Evolutionary conservation across 2,797 vertebrate genomes (phyloP).

Genomic region (Myotis planiceps): DNA sequence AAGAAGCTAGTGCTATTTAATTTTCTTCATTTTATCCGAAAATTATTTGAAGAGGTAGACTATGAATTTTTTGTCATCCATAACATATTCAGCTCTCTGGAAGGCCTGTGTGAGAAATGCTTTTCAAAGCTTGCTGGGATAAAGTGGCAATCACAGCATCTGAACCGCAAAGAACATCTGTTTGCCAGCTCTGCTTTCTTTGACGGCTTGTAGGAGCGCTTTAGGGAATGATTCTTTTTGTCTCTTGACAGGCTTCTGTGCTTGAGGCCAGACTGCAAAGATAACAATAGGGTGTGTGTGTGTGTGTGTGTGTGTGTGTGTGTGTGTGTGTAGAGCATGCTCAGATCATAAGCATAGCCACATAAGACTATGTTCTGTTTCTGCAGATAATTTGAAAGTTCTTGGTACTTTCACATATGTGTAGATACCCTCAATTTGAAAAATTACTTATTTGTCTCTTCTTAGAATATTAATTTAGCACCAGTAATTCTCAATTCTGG

Average conservation of each 20-base stretch:
- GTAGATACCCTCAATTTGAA: constrained; percentile 5
- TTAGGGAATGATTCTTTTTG: constrained; percentile 67
- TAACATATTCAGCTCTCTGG: constrained; percentile 81
- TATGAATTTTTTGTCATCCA: constrained; percentile 69
- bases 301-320: neutral
- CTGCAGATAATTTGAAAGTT: constrained; percentile 10
- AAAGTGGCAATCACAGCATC: constrained; percentile 76
- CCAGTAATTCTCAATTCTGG: neutral
- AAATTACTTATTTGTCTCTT: neutral
- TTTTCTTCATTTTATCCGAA: constrained; percentile 67
- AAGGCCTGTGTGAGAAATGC: constrained; percentile 80
- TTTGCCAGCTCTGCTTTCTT: constrained; percentile 84
- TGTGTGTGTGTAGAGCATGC: neutral
- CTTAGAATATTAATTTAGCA: constrained; percentile 12
- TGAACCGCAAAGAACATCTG: constrained; percentile 85
- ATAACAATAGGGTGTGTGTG: constrained; percentile 63
- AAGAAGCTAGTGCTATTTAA: constrained; percentile 20
- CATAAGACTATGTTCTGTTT: constrained; percentile 55
- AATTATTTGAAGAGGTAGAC: constrained; percentile 77
- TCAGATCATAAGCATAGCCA: constrained; percentile 64
- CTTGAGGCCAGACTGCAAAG: constrained; percentile 77
- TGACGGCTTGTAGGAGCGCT: constrained; percentile 73
- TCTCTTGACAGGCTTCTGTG: constrained; percentile 65
- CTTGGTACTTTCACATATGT: constrained; percentile 51
- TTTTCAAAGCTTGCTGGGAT: constrained; percentile 81